Base-by-base conservation (phyloP, 2,113 vertebrate genomes). In the Falcunculus frontatus region DNA sequence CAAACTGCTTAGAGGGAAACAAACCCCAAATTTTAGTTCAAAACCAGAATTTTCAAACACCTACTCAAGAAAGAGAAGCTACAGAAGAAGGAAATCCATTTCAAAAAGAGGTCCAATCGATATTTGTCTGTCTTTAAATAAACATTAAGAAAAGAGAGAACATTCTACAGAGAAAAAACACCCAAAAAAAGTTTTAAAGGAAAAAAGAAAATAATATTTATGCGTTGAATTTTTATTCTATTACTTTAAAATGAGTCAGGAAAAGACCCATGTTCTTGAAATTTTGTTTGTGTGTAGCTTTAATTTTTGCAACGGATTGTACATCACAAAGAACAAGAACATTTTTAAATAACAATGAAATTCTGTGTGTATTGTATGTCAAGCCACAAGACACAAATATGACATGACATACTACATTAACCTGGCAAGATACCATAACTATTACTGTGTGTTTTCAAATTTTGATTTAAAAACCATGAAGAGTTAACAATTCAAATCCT, bases 401-500 rank as follows among this genome's bases (percentile, higher is more conserved):
- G 42, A 83, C 73, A 55, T 75, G 87, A 81, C 84, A 95, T 42
- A 83, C 26, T 76, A 79, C 55, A 95, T 97, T 96, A 96, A 84
- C 78, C 77, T 97, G 86, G 50, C 81, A 89, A 50, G 80, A 57
- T 35, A 86, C 80, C 68, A 68, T 93, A 96, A 89, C 65, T 70
- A 68, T 88, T 87, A 56, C 56, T 57, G 44, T 21, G 70, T 93
- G 53, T 59, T 74, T 93, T 87, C 85, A 93, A 87, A 49, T 84
- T 95, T 52, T 87, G 63, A 93, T 96, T 94, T 79, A 87, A 96
- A 92, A 90, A 76, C 33, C 65, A 84, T 87, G 91, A 96, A 94
- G 76, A 93, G 80, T 94, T 81, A 94, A 76, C 94, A 95, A 96
- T 97, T 97, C 92, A 97, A 96, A 97, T 95, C 80, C 49, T 96